A percentile compares a stretch with the other conserved stretches of the same genome.
Evolutionary conservation across 2,888 invertebrate species (phyloP).

Genomic region (Leucophenga maculata): DNA sequence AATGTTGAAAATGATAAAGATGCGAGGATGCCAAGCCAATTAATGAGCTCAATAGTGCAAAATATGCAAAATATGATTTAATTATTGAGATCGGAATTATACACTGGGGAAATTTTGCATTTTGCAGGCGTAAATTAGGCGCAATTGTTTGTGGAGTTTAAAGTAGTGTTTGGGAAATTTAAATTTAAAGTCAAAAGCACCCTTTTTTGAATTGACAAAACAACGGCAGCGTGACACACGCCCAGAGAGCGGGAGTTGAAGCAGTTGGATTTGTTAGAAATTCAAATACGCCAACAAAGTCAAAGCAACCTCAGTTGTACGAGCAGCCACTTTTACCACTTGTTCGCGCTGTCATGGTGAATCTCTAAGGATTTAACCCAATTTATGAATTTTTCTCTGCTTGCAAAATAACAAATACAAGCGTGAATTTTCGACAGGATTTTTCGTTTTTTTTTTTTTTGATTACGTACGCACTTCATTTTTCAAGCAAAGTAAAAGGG

Average conservation of each 20-base stretch:
- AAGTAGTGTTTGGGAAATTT: background rate
- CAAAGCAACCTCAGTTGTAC: conserved; percentile 32
- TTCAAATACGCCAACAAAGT: background rate
- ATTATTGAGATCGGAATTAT: conserved; percentile 45
- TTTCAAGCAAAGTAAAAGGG: conserved; percentile 47
- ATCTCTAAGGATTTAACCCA: conserved; percentile 68
- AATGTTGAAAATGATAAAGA: conserved; percentile 12
- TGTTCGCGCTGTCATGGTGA: conserved; percentile 65
- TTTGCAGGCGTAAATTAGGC: conserved; percentile 54
- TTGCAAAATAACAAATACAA: conserved; percentile 53
- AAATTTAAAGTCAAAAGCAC: background rate
- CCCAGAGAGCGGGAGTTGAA: too few species aligned
- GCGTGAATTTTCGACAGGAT: conserved; percentile 43
- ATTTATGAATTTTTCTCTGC: conserved; percentile 58
- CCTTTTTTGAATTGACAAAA: too few species aligned
- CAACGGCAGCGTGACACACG: too few species aligned
- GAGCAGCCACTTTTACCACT: conserved; percentile 54
- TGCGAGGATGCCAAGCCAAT: conserved; percentile 44
- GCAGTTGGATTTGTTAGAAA: too few species aligned
- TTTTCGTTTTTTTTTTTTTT: conserved; percentile 40
- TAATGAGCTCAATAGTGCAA: conserved; percentile 58
- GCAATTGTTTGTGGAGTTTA: conserved; percentile 47
- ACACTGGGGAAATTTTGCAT: conserved; percentile 51
- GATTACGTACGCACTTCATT: conserved; percentile 58
- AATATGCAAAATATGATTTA: conserved; percentile 64